Percentiles rank a stretch among this genome's conserved stretches.
phyloP scores from a whole-genome alignment of 2,797 vertebrate genomes.

The Muscicapa striata region DNA sequence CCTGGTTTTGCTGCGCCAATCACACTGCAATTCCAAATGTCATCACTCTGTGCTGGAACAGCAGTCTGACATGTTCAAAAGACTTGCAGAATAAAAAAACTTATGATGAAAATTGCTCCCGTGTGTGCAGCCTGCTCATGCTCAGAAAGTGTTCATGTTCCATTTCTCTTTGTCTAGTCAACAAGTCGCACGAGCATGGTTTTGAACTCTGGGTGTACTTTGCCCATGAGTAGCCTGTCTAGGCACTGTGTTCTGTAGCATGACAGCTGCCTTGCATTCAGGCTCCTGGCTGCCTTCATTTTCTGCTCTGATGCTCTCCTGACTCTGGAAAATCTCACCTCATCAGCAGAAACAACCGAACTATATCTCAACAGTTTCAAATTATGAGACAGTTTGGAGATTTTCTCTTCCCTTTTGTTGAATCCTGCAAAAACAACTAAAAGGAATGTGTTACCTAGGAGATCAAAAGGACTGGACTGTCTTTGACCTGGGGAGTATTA shows the following conservation, averaged over 20 bases:
- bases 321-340: neutral
- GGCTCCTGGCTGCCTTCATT: neutral
- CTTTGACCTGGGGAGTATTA: neutral
- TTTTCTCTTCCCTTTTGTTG: neutral
- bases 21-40: neutral
- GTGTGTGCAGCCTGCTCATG: neutral
- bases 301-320: neutral
- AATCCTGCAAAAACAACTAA: neutral
- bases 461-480: neutral
- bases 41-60: conserved; percentile 5
- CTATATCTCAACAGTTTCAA: neutral
- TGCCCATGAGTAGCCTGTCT: neutral
- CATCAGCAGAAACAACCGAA: neutral
- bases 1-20: neutral
- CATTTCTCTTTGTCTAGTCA: neutral
- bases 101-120: neutral
- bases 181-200: neutral
- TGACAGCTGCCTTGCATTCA: neutral
- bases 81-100: neutral
- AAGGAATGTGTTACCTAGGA: neutral
- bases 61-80: neutral
- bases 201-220: neutral
- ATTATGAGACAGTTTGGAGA: neutral
- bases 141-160: neutral
- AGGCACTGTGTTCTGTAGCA: neutral